Percentiles rank a stretch among this genome's conserved stretches.
Evolutionary conservation across 1,140 invertebrate genomes (phyloP).

Genomic region (Sycophila sp.): DNA sequence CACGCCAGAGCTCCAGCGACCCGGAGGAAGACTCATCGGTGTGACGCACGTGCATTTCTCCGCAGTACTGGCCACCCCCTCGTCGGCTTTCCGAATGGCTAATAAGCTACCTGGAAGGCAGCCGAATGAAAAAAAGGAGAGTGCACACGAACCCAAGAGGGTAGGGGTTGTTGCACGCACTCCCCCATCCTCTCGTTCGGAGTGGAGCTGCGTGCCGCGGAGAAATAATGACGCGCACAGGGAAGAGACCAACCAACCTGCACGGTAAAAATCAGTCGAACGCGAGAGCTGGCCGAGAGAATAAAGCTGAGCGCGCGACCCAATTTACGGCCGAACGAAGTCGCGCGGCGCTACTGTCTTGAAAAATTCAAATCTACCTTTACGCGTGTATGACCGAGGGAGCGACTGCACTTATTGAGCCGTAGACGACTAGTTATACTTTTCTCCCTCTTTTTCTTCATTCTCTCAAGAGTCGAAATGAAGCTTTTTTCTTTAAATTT

Average conservation of each 20-base stretch:
- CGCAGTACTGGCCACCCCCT: not conserved
- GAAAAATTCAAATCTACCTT: conserved; percentile 26
- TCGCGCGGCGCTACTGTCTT: conserved; percentile 10
- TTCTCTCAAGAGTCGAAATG: no score
- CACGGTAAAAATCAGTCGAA: conserved; percentile 16
- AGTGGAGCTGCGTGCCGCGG: not conserved
- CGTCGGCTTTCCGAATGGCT: not conserved
- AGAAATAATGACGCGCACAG: not conserved
- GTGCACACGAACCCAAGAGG: no score
- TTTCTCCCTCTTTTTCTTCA: no score
- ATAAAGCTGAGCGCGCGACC: conserved; percentile 3
- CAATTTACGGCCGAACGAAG: conserved; percentile 12
- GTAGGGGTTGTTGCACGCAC: no score
- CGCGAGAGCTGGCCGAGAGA: not conserved
- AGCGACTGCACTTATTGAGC: conserved; percentile 18
- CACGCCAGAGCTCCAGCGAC: no score
- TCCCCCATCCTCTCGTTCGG: not conserved
- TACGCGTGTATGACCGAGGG: no score
- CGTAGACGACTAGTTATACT: no score
- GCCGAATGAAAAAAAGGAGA: not conserved
- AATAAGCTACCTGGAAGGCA: not conserved
- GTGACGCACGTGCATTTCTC: no score
- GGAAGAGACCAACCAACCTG: not conserved
- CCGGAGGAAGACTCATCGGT: no score
- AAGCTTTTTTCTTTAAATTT: no score